Conservation (phyloP, 1,140 invertebrate species). For the Ips typographus region DNA sequence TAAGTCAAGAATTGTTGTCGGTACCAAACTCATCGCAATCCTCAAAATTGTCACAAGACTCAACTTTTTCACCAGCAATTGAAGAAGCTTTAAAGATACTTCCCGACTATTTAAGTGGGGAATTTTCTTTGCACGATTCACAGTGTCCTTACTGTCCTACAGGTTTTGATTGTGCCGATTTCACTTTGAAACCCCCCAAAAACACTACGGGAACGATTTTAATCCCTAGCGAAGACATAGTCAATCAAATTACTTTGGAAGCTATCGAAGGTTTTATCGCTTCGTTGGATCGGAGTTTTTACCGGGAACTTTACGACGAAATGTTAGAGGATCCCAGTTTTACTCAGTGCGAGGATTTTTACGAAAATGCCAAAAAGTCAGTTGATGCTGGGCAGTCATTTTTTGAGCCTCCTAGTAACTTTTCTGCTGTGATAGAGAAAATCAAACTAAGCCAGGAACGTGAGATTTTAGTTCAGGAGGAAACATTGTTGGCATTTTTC, state of each 20-base stretch:
- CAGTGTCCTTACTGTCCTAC: conserved; percentile 2
- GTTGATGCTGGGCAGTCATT: neutral
- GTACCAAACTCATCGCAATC: no score
- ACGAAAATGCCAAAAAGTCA: no score
- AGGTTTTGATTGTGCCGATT: conserved; percentile 5
- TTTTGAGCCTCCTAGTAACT: conserved; percentile 41
- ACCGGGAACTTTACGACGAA: neutral
- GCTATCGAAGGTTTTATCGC: conserved; percentile 15
- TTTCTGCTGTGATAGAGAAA: conserved; percentile 29
- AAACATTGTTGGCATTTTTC: conserved; percentile 29
- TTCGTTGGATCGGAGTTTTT: conserved; percentile 9
- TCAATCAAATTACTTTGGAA: conserved; percentile 12
- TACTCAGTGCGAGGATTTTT: no score
- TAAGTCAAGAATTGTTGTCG: no score
- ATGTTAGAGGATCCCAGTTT: neutral
- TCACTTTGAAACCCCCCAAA: conserved; percentile 14
- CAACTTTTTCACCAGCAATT: neutral
- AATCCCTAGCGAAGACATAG: conserved; percentile 4
- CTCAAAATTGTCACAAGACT: no score
- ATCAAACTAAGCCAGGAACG: neutral
- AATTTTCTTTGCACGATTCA: neutral
- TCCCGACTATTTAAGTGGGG: neutral
- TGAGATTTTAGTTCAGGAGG: no score
- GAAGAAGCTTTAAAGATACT: neutral
- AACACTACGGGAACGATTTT: conserved; percentile 3